Evolutionary conservation across 2,888 invertebrate genomes (phyloP).

Genomic region (Terebella lapidaria): DNA sequence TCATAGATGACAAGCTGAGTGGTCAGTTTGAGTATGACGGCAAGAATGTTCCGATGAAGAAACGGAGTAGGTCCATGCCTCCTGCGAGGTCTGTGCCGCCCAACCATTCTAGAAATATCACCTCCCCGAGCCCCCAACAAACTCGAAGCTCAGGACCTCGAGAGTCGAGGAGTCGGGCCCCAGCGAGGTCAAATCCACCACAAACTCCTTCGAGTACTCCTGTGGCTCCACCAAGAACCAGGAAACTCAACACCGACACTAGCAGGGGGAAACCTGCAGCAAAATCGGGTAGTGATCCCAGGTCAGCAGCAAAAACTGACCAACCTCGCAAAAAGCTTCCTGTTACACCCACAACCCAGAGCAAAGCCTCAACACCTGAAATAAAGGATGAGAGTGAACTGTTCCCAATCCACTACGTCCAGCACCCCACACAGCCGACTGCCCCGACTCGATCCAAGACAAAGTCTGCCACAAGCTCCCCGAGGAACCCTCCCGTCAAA

Average conservation of each 20-base stretch:
- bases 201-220: not conserved
- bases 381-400: not conserved
- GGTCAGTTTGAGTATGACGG: not conserved
- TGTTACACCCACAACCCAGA: not conserved
- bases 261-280: not conserved
- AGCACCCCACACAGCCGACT: not conserved
- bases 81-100: not conserved
- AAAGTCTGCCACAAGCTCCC: too few species aligned
- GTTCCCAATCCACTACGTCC: not conserved
- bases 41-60: not conserved
- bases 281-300: not conserved
- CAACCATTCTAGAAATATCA: too few species aligned
- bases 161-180: not conserved
- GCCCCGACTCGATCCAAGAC: too few species aligned
- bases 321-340: not conserved
- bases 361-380: not conserved
- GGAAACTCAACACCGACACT: not conserved
- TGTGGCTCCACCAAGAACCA: not conserved
- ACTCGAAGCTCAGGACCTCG: not conserved
- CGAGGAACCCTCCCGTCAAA: too few species aligned
- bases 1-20: not conserved
- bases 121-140: not conserved
- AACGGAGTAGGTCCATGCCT: not conserved
- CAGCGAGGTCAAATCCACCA: too few species aligned
- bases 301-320: not conserved